phyloP scores from a whole-genome alignment of 2,113 vertebrate species.

The Pelecanus crispus region DNA sequence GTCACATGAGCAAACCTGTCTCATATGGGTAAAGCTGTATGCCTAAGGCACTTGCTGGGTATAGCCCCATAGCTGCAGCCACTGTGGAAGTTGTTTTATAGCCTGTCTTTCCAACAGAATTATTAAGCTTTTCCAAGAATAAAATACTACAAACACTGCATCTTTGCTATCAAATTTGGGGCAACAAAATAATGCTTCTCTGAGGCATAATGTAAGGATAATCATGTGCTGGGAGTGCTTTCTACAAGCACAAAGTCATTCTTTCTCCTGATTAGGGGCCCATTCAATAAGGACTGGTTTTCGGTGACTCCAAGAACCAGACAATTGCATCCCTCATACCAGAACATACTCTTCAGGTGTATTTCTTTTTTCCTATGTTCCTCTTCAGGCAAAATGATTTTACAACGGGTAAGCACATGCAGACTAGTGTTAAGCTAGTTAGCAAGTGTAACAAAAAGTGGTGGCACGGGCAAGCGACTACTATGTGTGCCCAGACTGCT shows the following conservation, averaged over 20 bases:
- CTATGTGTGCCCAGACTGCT: neutral
- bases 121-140: neutral
- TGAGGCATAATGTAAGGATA: neutral
- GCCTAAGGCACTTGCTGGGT: neutral
- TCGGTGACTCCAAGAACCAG: neutral
- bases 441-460: neutral
- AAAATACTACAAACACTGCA: neutral
- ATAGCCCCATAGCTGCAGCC: neutral
- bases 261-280: neutral
- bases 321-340: neutral
- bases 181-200: neutral
- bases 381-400: neutral
- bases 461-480: neutral
- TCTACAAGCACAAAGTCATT: neutral
- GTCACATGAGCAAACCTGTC: neutral
- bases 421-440: neutral
- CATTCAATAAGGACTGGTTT: neutral
- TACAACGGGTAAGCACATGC: neutral
- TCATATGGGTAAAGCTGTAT: neutral
- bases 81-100: neutral
- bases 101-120: neutral
- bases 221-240: neutral
- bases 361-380: neutral
- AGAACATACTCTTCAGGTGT: neutral
- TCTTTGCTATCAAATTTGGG: neutral